Percentiles rank a stretch among this genome's conserved stretches.
These are phyloP conservation scores for Tinamus major DNA, from an alignment of 2,797 vertebrate genomes.

Conservation along the genomic window DNA sequence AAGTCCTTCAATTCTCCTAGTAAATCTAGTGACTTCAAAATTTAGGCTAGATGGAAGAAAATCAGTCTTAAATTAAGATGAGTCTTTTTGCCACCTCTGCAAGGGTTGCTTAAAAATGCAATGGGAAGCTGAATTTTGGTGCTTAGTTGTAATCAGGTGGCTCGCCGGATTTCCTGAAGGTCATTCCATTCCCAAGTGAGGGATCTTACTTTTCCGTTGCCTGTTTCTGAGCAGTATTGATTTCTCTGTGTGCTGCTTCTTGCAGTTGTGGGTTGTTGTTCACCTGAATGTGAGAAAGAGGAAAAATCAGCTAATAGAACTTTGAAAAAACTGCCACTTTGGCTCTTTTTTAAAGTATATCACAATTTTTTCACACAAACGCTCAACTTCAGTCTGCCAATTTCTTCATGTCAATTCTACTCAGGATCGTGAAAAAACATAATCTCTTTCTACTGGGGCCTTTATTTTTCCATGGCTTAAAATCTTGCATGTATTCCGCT, in stretches of 20 bases:
- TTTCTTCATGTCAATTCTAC: background rate
- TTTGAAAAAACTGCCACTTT: conserved; percentile 47
- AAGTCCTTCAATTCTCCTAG: background rate
- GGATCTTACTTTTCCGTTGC: background rate
- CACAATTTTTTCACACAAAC: background rate
- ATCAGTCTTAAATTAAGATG: background rate
- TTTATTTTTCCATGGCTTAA: background rate
- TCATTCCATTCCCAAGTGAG: conserved; percentile 4
- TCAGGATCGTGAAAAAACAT: background rate
- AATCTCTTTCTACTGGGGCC: background rate
- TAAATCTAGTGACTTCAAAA: background rate
- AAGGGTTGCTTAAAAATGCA: conserved; percentile 24
- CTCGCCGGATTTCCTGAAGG: conserved; percentile 10
- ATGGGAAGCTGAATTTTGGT: background rate
- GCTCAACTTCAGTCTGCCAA: background rate
- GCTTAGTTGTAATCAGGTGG: background rate
- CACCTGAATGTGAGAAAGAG: background rate
- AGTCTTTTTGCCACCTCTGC: conserved; percentile 6
- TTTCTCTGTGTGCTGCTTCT: background rate
- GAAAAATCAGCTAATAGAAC: background rate
- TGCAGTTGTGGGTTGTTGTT: background rate
- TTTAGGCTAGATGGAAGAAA: background rate
- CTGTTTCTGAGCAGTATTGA: background rate
- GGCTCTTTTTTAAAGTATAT: conserved; percentile 64
- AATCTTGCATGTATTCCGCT: background rate